phyloP scores from a whole-genome alignment of 2,113 vertebrate species.

The Craseonycteris thonglongyai region DNA sequence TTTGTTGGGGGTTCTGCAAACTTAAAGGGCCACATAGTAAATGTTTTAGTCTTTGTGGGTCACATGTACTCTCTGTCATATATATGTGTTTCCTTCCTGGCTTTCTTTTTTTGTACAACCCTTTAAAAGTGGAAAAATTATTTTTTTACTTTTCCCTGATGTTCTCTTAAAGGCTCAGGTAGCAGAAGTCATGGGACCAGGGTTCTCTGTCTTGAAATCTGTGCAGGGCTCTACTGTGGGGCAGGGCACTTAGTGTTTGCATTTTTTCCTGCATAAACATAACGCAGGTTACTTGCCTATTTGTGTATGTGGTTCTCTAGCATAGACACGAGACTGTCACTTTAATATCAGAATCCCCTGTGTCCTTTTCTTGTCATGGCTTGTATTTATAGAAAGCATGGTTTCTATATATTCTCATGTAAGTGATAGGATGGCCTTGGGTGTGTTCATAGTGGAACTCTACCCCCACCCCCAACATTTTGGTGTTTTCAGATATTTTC shows the following conservation, averaged over 20 bases:
- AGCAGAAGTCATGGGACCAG: neutral
- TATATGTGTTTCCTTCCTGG: neutral
- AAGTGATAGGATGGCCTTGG: neutral
- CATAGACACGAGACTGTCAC: neutral
- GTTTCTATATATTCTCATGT: neutral
- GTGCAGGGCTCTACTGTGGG: neutral
- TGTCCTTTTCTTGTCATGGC: neutral
- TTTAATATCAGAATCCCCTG: neutral
- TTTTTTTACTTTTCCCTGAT: neutral
- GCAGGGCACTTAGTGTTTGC: neutral
- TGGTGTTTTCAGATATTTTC: neutral
- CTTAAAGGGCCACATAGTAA: neutral
- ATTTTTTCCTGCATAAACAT: neutral
- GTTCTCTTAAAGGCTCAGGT: neutral
- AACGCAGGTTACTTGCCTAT: neutral
- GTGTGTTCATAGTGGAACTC: neutral
- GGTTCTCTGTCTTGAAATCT: neutral
- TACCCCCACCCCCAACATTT: accelerated
- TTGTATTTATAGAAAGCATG: neutral
- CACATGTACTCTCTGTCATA: neutral
- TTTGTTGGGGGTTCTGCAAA: neutral
- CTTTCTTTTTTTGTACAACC: neutral
- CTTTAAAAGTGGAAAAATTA: neutral
- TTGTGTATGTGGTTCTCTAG: neutral
- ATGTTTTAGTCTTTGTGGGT: neutral